Conservation (phyloP, 2,113 vertebrate species). For the Otolemur garnettii region DNA sequence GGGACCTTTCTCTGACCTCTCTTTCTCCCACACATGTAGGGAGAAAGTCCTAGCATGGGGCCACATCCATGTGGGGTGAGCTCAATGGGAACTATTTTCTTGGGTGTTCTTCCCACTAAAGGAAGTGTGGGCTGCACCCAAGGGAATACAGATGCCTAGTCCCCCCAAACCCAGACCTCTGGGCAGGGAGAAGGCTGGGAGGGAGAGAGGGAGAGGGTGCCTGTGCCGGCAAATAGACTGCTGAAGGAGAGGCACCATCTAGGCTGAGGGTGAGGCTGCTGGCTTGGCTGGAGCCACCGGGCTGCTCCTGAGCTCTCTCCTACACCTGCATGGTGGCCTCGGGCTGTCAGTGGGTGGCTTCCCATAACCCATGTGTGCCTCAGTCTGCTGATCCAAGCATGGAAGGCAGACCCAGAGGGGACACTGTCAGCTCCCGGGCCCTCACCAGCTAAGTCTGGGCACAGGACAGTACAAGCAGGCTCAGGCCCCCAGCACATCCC, state of each 20-base stretch:
- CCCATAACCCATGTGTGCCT: background rate
- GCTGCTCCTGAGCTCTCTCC: background rate
- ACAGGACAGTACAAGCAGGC: background rate
- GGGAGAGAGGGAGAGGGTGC: background rate
- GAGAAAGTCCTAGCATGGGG: background rate
- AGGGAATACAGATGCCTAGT: background rate
- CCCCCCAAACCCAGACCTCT: background rate
- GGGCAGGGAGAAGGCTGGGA: background rate
- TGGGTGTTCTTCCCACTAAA: background rate
- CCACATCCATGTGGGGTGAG: background rate
- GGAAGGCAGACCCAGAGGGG: background rate
- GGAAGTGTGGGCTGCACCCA: background rate
- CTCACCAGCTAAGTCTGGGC: background rate
- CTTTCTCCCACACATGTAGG: too few relatives aligned
- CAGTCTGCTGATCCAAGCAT: background rate
- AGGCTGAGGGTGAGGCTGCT: accelerated
- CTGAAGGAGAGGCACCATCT: background rate
- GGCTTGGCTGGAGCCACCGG: background rate
- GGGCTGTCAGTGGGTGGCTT: background rate
- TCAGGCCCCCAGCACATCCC: background rate
- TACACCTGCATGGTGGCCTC: accelerated
- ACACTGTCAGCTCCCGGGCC: background rate
- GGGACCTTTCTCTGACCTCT: too few relatives aligned
- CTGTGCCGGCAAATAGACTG: background rate
- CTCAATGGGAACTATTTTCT: background rate